Evolutionary conservation across 2,113 vertebrate species (phyloP), one percentile per base, ranked within the genome.

Genomic region (Scolopax mira): DNA sequence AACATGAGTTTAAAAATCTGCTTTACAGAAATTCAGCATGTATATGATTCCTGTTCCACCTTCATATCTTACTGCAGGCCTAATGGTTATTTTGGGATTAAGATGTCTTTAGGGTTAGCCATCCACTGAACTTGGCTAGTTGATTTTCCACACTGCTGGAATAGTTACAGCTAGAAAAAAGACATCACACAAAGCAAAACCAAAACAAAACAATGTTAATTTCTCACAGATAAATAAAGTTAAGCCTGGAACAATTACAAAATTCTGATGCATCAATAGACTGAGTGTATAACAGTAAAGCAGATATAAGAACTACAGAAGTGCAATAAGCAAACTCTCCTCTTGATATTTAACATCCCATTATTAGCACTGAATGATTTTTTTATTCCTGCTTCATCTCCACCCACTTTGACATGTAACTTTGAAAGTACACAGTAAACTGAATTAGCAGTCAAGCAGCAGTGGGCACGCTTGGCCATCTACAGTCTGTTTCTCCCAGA

Each of bases 171-270:
- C 18, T 44, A 41, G 17, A 55, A 69, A 74, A 4, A 80, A 79
- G 17, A 37, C 41, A 41, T 5, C 21, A 41, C 31, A 73, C 6
- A 70, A 52, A 65, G 15, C 8, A 51, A 81, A 61, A 33, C 2
- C 23, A 48, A 57, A n/a, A 1, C 16, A 17, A 78, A 85, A 21
- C 5, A 8, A 18, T 0, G 4, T 6, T 74, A 2, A 4, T 81
- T 58, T 71, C 57, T 84, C 67, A 54, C 46, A 66, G 65, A 51
- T 48, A 2, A 69, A 82, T 77, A 18, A 18, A 62, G 22, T 10
- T 18, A 73, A 73, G 27, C n/a, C 42, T 57, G 46, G 46, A 80
- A 46, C 17, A 54, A 21, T 25, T n/a, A 78, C 55, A 65, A 49
- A 64, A 44, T 79, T 61, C 42, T 30, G 55, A 44, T 30, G 18